Conservation (phyloP, 2,888 invertebrate species). For the Margaritifera margaritifera region DNA sequence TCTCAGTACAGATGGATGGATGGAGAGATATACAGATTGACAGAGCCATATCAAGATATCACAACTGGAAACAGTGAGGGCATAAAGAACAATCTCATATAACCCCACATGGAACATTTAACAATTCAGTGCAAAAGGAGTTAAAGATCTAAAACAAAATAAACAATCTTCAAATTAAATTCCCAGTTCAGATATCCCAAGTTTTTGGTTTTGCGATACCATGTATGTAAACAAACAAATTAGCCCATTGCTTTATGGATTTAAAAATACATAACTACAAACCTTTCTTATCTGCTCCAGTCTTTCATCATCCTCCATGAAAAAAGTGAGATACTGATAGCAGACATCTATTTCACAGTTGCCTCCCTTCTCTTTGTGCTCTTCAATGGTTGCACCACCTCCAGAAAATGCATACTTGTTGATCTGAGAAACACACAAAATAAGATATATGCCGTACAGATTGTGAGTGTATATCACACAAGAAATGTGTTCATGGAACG, state of each 20-base stretch:
- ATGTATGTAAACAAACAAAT: not conserved
- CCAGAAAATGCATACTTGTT: slow-evolving; percentile 98
- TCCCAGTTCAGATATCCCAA: not conserved
- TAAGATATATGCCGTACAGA: not conserved
- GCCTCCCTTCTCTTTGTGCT: slow-evolving; percentile 90
- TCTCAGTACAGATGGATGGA: too few species aligned
- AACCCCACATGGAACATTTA: too few species aligned
- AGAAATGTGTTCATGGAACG: too few species aligned
- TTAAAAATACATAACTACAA: not conserved
- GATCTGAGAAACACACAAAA: slow-evolving; percentile 76
- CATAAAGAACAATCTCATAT: too few species aligned
- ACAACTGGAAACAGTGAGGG: too few species aligned
- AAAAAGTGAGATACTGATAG: slow-evolving; percentile 94
- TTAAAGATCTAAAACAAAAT: too few species aligned
- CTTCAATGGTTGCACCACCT: slow-evolving; percentile 93
- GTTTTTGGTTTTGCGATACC: not conserved
- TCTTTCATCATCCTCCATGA: slow-evolving; percentile 92
- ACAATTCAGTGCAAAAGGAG: too few species aligned
- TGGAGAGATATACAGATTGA: too few species aligned
- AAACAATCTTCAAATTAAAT: not conserved
- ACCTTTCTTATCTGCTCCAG: slow-evolving; percentile 84
- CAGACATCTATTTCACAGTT: slow-evolving; percentile 96
- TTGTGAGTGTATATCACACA: too few species aligned
- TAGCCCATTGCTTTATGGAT: not conserved
- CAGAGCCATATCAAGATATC: too few species aligned